Evolutionary conservation across 2,797 vertebrate genomes (phyloP).

Genomic region (Labroides dimidiatus): DNA sequence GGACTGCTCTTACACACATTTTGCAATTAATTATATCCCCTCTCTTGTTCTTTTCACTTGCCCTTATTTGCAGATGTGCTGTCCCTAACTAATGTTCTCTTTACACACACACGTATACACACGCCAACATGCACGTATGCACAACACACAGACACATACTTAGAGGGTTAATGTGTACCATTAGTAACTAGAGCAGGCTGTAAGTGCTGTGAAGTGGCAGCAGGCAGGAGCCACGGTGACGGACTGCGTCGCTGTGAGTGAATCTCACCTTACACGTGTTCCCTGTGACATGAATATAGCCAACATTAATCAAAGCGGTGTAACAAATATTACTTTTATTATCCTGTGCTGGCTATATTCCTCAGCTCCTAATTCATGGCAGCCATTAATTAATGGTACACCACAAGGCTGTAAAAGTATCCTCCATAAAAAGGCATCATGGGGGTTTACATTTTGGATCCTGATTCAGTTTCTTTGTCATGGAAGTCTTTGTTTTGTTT

Average conservation of each 20-base stretch:
- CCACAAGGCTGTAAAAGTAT: slow-evolving; percentile 2
- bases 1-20: neutral
- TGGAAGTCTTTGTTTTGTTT: neutral
- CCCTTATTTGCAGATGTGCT: slow-evolving; percentile 31
- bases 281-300: slow-evolving; percentile 57
- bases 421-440: neutral
- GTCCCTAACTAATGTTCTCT: slow-evolving; percentile 33
- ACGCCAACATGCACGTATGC: neutral
- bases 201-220: slow-evolving; percentile 56
- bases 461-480: neutral
- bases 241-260: slow-evolving; percentile 34
- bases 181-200: slow-evolving; percentile 74
- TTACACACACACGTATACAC: neutral
- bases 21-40: slow-evolving; percentile 47
- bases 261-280: slow-evolving; percentile 67
- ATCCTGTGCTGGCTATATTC: slow-evolving; percentile 26
- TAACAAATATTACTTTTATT: slow-evolving; percentile 52
- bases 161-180: slow-evolving; percentile 56
- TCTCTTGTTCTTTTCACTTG: slow-evolving; percentile 40
- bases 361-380: slow-evolving; percentile 24
- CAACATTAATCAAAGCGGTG: slow-evolving; percentile 57
- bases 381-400: slow-evolving; percentile 29
- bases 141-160: slow-evolving; percentile 13
- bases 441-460: neutral
- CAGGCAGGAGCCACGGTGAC: slow-evolving; percentile 44